A percentile compares a stretch with the other conserved stretches of the same genome.
phyloP scores from a whole-genome alignment of 1,140 invertebrate genomes.

The Bombus soroeensis region DNA sequence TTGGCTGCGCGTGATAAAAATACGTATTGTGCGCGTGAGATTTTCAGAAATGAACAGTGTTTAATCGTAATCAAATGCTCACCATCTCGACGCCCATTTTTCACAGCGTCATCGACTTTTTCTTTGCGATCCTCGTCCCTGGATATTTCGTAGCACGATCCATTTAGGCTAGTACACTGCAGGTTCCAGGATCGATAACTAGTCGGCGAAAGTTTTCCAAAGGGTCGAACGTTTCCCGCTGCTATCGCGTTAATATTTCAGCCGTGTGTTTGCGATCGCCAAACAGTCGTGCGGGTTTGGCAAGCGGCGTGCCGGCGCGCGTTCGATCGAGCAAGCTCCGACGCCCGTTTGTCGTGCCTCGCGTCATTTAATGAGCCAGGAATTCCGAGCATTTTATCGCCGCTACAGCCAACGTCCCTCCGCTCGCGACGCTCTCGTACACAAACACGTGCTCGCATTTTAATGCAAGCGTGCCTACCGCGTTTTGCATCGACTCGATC shows the following conservation, averaged over 20 bases:
- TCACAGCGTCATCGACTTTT: background rate
- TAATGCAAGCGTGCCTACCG: conserved; percentile 34
- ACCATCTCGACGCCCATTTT: too few relatives aligned
- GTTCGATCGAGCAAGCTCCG: conserved; percentile 24
- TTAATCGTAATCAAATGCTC: too few relatives aligned
- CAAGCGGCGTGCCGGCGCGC: conserved; percentile 39
- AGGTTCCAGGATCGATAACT: conserved; percentile 45
- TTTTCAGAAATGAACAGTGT: too few relatives aligned
- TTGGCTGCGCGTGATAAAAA: too few relatives aligned
- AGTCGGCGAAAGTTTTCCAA: background rate
- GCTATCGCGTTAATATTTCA: conserved; percentile 68
- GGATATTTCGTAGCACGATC: conserved; percentile 38
- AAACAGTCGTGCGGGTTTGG: conserved; percentile 59
- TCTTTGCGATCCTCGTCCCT: background rate
- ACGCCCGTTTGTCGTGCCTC: conserved; percentile 61
- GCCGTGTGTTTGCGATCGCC: conserved; percentile 61
- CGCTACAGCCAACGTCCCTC: conserved; percentile 13
- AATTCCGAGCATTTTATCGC: conserved; percentile 68
- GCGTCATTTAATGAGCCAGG: conserved; percentile 67
- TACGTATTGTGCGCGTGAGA: too few relatives aligned
- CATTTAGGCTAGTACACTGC: conserved; percentile 17
- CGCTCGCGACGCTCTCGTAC: conserved; percentile 21
- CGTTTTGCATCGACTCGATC: background rate
- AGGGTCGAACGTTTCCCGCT: conserved; percentile 19
- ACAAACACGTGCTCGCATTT: conserved; percentile 59